Evolutionary conservation across 2,888 invertebrate species (phyloP).

Genomic region (Cyclophora punctaria): DNA sequence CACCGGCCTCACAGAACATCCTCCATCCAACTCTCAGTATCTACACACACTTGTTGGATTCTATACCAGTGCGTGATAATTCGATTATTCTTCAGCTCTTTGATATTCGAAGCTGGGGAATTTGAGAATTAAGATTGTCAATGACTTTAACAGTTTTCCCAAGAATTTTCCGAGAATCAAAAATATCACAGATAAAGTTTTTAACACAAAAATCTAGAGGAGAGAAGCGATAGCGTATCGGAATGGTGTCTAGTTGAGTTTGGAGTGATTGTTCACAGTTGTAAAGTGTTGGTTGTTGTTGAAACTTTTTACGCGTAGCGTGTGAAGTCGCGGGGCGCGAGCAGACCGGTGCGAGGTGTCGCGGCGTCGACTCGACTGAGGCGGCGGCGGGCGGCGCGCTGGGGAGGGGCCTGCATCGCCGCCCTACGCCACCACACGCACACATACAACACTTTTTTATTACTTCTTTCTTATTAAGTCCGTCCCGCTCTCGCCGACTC

Average conservation of each 20-base stretch:
- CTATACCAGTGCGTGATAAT: slow-evolving; percentile 7
- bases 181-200: slow-evolving; percentile 23
- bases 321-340: slow-evolving; percentile 24
- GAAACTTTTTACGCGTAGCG: slow-evolving; percentile 70
- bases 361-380: slow-evolving; percentile 64
- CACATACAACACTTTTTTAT: slow-evolving; percentile 72
- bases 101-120: too few relatives aligned
- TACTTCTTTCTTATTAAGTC: slow-evolving; percentile 69
- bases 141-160: neutral
- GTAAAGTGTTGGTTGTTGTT: slow-evolving; percentile 51
- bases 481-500: slow-evolving; percentile 55
- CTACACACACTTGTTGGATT: slow-evolving; percentile 21
- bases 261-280: slow-evolving; percentile 35
- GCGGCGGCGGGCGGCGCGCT: slow-evolving; percentile 57
- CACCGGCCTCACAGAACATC: slow-evolving; percentile 60
- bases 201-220: slow-evolving; percentile 4
- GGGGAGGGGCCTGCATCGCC: slow-evolving; percentile 71
- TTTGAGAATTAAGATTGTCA: neutral
- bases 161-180: slow-evolving; percentile 11
- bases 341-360: slow-evolving; percentile 62
- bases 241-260: slow-evolving; percentile 17
- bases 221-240: slow-evolving; percentile 17
- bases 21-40: slow-evolving; percentile 40
- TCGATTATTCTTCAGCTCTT: too few relatives aligned
- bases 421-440: slow-evolving; percentile 71